phyloP scores from a whole-genome alignment of 2,113 vertebrate genomes.

The Columba janthina region DNA sequence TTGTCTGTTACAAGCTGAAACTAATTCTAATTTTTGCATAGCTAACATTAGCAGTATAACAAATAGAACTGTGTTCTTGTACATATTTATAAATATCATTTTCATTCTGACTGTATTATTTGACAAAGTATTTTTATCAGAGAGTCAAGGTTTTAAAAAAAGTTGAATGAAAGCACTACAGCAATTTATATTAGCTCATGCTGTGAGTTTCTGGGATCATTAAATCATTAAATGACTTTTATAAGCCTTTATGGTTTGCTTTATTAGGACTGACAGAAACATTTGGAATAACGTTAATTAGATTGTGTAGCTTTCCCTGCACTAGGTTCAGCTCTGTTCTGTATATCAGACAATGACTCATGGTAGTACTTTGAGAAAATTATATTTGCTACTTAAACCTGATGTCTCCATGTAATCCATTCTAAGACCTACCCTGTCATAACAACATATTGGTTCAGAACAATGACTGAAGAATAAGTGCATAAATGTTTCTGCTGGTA shows the following conservation, averaged over 20 bases:
- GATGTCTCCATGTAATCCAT: background rate
- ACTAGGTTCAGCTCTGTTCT: background rate
- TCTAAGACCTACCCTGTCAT: background rate
- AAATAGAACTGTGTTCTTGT: background rate
- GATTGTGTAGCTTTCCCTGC: background rate
- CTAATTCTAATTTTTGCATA: background rate
- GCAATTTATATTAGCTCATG: background rate
- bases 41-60: background rate
- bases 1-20: background rate
- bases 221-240: slow-evolving; percentile 18
- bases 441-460: background rate
- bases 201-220: background rate
- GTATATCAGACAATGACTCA: background rate
- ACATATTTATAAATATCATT: background rate
- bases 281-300: background rate
- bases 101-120: background rate
- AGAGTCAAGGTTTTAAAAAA: background rate
- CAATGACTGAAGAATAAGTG: background rate
- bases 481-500: background rate
- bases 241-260: background rate
- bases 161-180: background rate
- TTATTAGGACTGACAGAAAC: slow-evolving; percentile 16
- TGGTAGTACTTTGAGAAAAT: background rate
- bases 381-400: background rate
- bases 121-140: background rate